These are phyloP conservation scores for Thymelicus sylvestris DNA, from an alignment of 2,888 invertebrate species.

Conservation along the genomic window DNA sequence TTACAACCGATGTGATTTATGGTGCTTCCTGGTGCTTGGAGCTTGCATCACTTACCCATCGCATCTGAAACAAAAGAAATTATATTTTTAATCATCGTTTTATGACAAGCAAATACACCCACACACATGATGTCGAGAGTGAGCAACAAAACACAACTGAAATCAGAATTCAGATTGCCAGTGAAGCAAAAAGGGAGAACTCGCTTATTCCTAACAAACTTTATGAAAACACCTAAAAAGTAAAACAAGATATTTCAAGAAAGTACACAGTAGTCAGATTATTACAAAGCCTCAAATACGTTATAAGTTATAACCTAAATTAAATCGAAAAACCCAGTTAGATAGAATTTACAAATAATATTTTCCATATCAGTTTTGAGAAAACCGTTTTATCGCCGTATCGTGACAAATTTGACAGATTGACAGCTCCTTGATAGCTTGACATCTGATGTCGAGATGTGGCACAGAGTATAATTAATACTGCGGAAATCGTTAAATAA, in stretches of 20 bases:
- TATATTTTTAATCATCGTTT: conserved; percentile 35
- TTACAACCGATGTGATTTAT: conserved; percentile 72
- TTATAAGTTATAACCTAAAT: not conserved
- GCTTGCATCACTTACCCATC: conserved; percentile 87
- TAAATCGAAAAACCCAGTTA: conserved; percentile 14
- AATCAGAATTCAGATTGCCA: too few relatives aligned
- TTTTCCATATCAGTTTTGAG: conserved; percentile 45
- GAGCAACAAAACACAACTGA: too few relatives aligned
- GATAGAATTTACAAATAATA: conserved; percentile 25
- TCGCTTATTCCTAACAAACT: too few relatives aligned
- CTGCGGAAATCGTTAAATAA: not conserved
- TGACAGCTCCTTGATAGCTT: conserved; percentile 68
- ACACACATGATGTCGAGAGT: too few relatives aligned
- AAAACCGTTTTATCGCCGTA: conserved; percentile 50
- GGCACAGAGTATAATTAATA: conserved; percentile 34
- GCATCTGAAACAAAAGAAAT: conserved; percentile 90
- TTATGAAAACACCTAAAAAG: too few relatives aligned
- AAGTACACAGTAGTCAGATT: too few relatives aligned
- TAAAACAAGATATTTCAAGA: too few relatives aligned
- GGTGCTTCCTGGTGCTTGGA: conserved; percentile 62
- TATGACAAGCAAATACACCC: not conserved
- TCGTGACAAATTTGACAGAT: conserved; percentile 63
- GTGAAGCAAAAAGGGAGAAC: too few relatives aligned
- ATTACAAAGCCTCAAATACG: too few relatives aligned
- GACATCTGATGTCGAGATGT: conserved; percentile 55